Conservation (phyloP, 1,140 invertebrate species). For the Semibalanus balanoides region DNA sequence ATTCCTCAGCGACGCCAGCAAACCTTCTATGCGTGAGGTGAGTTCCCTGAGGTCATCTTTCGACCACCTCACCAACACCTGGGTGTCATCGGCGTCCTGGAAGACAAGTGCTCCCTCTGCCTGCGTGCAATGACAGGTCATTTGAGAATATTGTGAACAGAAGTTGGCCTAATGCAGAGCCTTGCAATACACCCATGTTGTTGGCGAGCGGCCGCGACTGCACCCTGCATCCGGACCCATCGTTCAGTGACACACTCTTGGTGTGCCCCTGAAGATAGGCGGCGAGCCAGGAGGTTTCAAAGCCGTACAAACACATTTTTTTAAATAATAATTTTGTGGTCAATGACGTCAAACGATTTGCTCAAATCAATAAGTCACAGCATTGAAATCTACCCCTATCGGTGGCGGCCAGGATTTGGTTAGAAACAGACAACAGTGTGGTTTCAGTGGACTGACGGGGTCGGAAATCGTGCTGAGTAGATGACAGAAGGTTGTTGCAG, state of each 20-base stretch:
- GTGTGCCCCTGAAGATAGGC: background rate
- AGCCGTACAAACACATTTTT: background rate
- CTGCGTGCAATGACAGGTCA: background rate
- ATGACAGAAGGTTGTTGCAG: background rate
- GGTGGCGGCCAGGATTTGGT: background rate
- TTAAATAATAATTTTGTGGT: background rate
- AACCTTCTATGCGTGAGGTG: no score
- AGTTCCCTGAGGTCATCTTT: no score
- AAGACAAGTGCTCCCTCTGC: no score
- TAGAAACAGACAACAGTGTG: background rate
- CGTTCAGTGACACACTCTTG: background rate
- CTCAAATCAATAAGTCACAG: background rate
- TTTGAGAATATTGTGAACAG: background rate
- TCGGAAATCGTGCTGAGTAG: background rate
- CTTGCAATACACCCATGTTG: background rate
- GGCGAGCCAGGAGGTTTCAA: background rate
- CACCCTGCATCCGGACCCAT: background rate
- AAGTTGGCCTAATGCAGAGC: background rate
- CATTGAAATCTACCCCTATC: background rate
- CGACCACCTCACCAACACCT: no score
- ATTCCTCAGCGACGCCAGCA: no score
- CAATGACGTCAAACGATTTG: background rate
- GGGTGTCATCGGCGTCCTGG: no score
- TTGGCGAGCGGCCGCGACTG: background rate
- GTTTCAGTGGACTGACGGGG: background rate